Base-by-base conservation (phyloP, 2,797 vertebrate species). In the Chloroceryle inda region DNA sequence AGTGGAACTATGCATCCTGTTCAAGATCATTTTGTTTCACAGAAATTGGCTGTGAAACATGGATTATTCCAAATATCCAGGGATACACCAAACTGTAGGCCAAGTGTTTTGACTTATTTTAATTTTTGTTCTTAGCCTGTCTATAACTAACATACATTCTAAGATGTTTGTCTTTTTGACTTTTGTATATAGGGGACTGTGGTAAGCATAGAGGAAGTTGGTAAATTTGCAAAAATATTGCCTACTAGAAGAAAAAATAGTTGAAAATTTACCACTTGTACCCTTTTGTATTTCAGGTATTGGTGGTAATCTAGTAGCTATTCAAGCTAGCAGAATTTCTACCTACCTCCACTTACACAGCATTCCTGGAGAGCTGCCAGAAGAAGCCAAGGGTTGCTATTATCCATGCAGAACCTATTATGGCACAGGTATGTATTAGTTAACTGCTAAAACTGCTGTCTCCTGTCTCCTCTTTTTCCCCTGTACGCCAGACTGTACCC, bases 311-410 rank as follows among this genome's bases (percentile, higher is more conserved):
- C 98, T 99, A 91, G 99, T 99, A 72, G 99, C 99, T 88, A 99
- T 99, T 92, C 99, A 99, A 98, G 99, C 99, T 86, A 99, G 99
- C 97, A 98, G 99, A 93, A 99, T 99, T 97, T 99, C 99, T 96
- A 99, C 99, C 80, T 98, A 99, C 97, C 98, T 99, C 95, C 99
- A 99, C 96, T 98, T 99, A 88, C 98, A 99, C n/a, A 99, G 98
- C 95, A 98, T 98, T 86, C 99, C 99, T 16, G 99, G 99, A 84
- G 99, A 99, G 80, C 96, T 99, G 64, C 99, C 99, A 1, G 99
- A 99, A 2, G 99, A 99, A 88, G 98, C 98, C 95, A 99, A 98
- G 92, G 98, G 99, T 64, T 99, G 99, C 95, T 99, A 98, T 97
- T 98, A 98, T 89, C 99, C 99, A 11, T 99, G 98, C 93, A 98